Evolutionary conservation across 2,888 invertebrate genomes (phyloP).

Genomic region (Ennomos quercinarius): DNA sequence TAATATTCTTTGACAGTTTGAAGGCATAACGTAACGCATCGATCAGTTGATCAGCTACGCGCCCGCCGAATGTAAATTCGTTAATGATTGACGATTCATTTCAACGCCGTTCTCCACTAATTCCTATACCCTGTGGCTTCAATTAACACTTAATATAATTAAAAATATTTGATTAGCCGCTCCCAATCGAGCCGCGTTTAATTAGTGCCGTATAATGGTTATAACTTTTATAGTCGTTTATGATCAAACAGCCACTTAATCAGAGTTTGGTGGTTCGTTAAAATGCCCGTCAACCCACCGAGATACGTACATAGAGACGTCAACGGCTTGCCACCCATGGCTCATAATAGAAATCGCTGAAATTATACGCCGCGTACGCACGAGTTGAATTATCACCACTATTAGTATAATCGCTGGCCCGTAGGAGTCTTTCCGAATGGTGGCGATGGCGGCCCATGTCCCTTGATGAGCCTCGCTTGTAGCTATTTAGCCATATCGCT

Average conservation of each 20-base stretch:
- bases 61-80: conserved; percentile 55
- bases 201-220: conserved; percentile 49
- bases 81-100: conserved; percentile 64
- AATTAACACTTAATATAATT: conserved; percentile 67
- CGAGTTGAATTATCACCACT: conserved; percentile 68
- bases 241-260: conserved; percentile 47
- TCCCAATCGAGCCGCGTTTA: conserved; percentile 48
- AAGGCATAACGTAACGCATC: conserved; percentile 10
- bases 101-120: conserved; percentile 52
- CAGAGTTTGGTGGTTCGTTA: conserved; percentile 45
- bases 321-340: conserved; percentile 69
- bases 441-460: conserved; percentile 54
- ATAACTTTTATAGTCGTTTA: conserved; percentile 42
- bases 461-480: conserved; percentile 57
- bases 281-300: conserved; percentile 41
- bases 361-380: conserved; percentile 71
- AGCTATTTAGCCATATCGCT: conserved; percentile 60
- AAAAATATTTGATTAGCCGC: conserved; percentile 55
- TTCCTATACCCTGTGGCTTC: conserved; percentile 57
- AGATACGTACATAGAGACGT: conserved; percentile 59
- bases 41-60: conserved; percentile 46
- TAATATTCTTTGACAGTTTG: conserved; percentile 9
- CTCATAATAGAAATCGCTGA: conserved; percentile 71
- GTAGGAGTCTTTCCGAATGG: conserved; percentile 52
- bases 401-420: conserved; percentile 73